Conservation (phyloP, 2,888 invertebrate species). For the Nephrocerus scutellatus region DNA sequence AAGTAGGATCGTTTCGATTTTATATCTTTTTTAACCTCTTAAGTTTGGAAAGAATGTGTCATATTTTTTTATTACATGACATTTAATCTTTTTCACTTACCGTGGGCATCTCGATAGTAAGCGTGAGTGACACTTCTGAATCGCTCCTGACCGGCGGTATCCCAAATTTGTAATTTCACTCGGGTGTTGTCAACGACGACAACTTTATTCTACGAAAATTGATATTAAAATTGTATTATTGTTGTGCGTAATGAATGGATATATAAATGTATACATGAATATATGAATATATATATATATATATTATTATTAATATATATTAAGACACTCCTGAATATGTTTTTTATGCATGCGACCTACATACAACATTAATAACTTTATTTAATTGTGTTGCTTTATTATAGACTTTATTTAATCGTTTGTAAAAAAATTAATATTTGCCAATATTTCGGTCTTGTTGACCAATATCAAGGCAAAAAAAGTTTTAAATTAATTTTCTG, state of each 20-base stretch:
- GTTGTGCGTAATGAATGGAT: background rate
- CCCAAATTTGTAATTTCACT: conserved; percentile 95
- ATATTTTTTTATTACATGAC: conserved; percentile 1
- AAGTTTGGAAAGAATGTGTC: conserved; percentile 1
- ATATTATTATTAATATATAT: conserved; percentile 6
- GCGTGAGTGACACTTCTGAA: conserved; percentile 91
- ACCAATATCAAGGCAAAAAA: too few species aligned
- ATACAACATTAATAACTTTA: too few species aligned
- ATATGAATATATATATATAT: background rate
- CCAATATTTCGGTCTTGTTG: too few species aligned
- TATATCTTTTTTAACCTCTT: too few species aligned
- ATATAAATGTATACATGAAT: background rate
- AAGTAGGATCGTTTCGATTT: too few species aligned
- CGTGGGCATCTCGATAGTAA: conserved; percentile 91
- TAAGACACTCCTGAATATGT: too few species aligned
- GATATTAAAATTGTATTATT: background rate
- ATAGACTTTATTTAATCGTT: too few species aligned
- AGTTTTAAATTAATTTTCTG: too few species aligned
- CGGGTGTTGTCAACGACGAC: conserved; percentile 73
- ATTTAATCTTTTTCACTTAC: conserved; percentile 50
- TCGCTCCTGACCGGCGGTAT: conserved; percentile 90
- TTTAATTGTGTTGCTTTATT: too few species aligned
- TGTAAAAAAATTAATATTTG: too few species aligned
- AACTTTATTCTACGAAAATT: conserved; percentile 63
- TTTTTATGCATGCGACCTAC: too few species aligned